Evolutionary conservation across 2,888 invertebrate genomes (phyloP).

Genomic region (Sarcophaga variegata): DNA sequence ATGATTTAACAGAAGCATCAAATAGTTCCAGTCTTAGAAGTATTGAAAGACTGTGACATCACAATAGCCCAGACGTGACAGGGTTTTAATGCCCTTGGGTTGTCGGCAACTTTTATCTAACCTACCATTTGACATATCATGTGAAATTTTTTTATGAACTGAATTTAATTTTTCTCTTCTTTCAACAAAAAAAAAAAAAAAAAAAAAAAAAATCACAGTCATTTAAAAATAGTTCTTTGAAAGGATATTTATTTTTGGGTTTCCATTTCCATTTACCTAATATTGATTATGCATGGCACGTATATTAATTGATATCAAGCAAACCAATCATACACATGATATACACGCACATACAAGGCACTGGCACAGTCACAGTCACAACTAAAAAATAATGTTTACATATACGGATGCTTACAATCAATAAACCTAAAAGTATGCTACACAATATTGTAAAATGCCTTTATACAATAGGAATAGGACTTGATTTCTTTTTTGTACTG

Average conservation of each 20-base stretch:
- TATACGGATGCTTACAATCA: not conserved
- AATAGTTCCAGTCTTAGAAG: too few species aligned
- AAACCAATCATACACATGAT: conserved; percentile 63
- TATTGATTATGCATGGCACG: conserved; percentile 75
- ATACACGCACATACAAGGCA: not conserved
- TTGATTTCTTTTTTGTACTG: conserved; percentile 33
- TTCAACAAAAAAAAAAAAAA: too few species aligned
- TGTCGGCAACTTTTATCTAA: too few species aligned
- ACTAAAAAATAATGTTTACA: conserved; percentile 33
- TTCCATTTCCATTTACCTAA: not conserved
- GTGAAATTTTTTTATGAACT: too few species aligned
- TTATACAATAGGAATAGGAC: conserved; percentile 15
- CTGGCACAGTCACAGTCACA: conserved; percentile 10
- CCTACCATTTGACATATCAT: too few species aligned
- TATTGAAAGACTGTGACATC: too few species aligned
- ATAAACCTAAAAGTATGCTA: conserved; percentile 59
- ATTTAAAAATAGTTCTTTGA: too few species aligned
- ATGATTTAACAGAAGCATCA: too few species aligned
- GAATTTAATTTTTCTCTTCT: too few species aligned
- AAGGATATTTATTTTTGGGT: not conserved
- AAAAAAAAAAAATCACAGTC: too few species aligned
- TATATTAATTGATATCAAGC: conserved; percentile 79
- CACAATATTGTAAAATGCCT: conserved; percentile 50
- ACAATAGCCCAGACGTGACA: too few species aligned
- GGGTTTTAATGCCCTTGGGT: too few species aligned